Evolutionary conservation across 2,797 vertebrate genomes (phyloP), one percentile per base, ranked within the genome.

Genomic region (Gallinago stenura): DNA sequence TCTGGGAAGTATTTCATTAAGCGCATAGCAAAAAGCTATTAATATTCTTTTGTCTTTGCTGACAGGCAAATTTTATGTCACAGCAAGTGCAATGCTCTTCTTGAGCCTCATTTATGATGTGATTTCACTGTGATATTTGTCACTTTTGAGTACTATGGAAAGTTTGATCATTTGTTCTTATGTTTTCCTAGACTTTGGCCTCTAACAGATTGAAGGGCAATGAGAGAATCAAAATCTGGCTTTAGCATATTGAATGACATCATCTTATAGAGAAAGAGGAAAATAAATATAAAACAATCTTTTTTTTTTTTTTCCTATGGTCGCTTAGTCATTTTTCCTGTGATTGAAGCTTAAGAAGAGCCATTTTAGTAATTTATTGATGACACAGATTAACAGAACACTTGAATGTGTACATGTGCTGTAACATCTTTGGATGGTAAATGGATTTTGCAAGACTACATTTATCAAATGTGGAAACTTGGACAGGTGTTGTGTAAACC

Each of bases 1-100:
- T 56, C 51, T 64, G 81, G 65, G 35, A 93, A 85, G 12, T 90
- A 56, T 87, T 89, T 87, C 24, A 77, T 93, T 85, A 85, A 77
- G 64, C 58, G 66, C 28, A 60, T 14, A 56, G 20, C 13, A 77
- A 58, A 80, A 87, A 82, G 33, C 51, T 77, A 31, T 90, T 87
- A 89, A 72, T 89, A 79, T 60, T 72, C 58, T 76, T 94, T 90
- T 89, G 53, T 75, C 69, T 83, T 75, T 69, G 51, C 37, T 75
- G 53, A 71, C 75, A 76, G 60, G 71, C 20, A 80, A 65, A 81
- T 83, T 72, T 90, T 70, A 50, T 72, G 33, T 91, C 33, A 28
- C 41, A 73, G 69, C 46, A 85, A 92, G 45, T 46, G 33, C 33
- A 50, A 0, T 26, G 22, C 10, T 78, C 25, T 83, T 83, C 43